A percentile compares a stretch with the other conserved stretches of the same genome.
phyloP scores from a whole-genome alignment of 2,888 invertebrate species.

The Pachymerium ferrugineum region DNA sequence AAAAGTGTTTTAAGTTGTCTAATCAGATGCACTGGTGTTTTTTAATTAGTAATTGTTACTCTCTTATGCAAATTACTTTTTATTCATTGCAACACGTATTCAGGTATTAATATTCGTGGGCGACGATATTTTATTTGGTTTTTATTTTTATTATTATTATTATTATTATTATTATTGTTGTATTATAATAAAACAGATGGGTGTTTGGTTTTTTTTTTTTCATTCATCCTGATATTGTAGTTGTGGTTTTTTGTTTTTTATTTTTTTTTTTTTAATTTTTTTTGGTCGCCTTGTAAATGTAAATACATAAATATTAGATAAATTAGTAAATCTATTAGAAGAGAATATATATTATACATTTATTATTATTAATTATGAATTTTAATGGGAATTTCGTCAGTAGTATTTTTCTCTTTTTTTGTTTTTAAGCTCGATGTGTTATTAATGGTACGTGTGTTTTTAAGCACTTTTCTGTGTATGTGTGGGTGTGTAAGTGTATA shows the following conservation, averaged over 20 bases:
- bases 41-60: background rate
- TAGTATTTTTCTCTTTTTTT: background rate
- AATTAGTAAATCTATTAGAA: background rate
- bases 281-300: slow-evolving; percentile 1
- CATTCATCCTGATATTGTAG: too few relatives aligned
- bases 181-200: too few relatives aligned
- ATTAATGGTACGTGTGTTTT: background rate
- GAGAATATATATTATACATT: background rate
- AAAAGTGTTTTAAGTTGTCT: background rate
- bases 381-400: background rate
- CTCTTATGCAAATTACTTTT: too few relatives aligned
- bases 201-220: too few relatives aligned
- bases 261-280: background rate
- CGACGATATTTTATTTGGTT: too few relatives aligned
- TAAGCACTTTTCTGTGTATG: background rate
- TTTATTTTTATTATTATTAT: too few relatives aligned
- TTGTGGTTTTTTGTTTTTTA: background rate
- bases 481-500: background rate
- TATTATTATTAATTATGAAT: background rate
- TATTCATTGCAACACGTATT: too few relatives aligned
- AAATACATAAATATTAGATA: background rate
- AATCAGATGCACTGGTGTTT: background rate
- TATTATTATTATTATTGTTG: too few relatives aligned
- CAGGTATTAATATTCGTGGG: too few relatives aligned
- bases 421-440: background rate